These are phyloP conservation scores for Anoplius nigerrimus DNA, from an alignment of 2,888 invertebrate species.

Conservation along the genomic window DNA sequence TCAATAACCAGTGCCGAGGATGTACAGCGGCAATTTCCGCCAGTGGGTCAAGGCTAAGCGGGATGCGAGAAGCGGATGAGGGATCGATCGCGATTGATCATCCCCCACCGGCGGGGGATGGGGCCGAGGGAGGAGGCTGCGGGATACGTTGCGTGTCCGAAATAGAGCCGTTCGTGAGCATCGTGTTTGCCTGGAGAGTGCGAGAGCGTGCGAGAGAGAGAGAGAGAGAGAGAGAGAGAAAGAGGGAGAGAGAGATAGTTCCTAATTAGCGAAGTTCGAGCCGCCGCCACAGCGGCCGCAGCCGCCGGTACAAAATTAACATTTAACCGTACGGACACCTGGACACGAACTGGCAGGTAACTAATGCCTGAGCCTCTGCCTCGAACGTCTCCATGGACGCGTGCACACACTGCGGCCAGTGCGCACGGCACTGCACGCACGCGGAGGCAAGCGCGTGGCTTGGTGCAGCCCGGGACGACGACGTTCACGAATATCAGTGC, in stretches of 20 bases:
- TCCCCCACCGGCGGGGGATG: too few relatives aligned
- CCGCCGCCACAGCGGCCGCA: slow-evolving; percentile 53
- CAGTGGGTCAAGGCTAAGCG: too few relatives aligned
- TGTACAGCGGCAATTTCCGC: too few relatives aligned
- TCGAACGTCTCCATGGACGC: slow-evolving; percentile 33
- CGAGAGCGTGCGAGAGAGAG: background rate
- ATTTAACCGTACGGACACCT: slow-evolving; percentile 65
- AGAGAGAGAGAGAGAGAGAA: slow-evolving; percentile 17
- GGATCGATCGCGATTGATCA: too few relatives aligned
- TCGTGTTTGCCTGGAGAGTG: background rate
- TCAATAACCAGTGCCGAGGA: too few relatives aligned
- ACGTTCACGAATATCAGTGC: slow-evolving; percentile 11
- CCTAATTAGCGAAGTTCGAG: slow-evolving; percentile 68
- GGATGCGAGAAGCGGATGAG: too few relatives aligned
- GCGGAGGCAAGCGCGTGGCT: background rate
- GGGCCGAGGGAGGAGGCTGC: background rate
- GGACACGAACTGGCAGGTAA: slow-evolving; percentile 61
- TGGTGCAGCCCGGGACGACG: background rate
- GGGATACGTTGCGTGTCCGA: slow-evolving; percentile 52
- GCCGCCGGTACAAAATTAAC: slow-evolving; percentile 66
- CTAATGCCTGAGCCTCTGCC: slow-evolving; percentile 55
- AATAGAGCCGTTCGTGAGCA: slow-evolving; percentile 54
- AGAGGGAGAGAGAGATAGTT: slow-evolving; percentile 54
- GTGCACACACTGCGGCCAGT: background rate
- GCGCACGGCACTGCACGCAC: background rate